Evolutionary conservation across 2,113 vertebrate genomes (phyloP), one percentile per base, ranked within the genome.

Genomic region (Ellobius talpinus): DNA sequence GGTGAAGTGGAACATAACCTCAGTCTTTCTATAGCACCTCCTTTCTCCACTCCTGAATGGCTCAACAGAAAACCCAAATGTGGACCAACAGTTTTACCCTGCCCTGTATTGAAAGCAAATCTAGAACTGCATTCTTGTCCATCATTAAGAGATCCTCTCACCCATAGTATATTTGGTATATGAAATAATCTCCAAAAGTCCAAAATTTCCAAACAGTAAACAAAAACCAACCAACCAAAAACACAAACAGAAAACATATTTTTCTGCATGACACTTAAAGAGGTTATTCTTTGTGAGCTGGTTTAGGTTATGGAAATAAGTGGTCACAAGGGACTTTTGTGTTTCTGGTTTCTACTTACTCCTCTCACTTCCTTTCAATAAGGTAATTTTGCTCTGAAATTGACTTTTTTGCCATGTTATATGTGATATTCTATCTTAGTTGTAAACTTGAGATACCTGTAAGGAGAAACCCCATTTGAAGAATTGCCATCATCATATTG

Each of bases 61-160:
- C 47, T 1, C n/a, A 45, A 65, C 5, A 58, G 14, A 76, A 50
- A 36, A 84, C 42, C 0, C 9, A 21, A 70, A 33, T 73, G 36
- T 3, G 4, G 13, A 52, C 4, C 39, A 29, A 36, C n/a, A 21
- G 16, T 36, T 77, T 42, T 65, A 85, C 6, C 13, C 21, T 50
- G 2, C 5, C 26, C 24, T 11, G 14, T 5, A 58, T 2, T 29
- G 31, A 58, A 17, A 29, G 21, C 65, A 73, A 58, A 0, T 61
- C 6, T 50, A 10, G n/a, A 63, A 19, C 24, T 63, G 3, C 3
- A 13, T 26, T 11, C 2, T 21, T 1, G 42, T 12, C 3, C 21
- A 74, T 82, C 7, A 45, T 3, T 58, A 26, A 26, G 79, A 52
- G 39, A 7, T 65, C 2, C 33, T 66, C 31, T 55, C 6, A 36